phyloP scores from a whole-genome alignment of 1,140 invertebrate species.

The Drosophila paulistorum region DNA sequence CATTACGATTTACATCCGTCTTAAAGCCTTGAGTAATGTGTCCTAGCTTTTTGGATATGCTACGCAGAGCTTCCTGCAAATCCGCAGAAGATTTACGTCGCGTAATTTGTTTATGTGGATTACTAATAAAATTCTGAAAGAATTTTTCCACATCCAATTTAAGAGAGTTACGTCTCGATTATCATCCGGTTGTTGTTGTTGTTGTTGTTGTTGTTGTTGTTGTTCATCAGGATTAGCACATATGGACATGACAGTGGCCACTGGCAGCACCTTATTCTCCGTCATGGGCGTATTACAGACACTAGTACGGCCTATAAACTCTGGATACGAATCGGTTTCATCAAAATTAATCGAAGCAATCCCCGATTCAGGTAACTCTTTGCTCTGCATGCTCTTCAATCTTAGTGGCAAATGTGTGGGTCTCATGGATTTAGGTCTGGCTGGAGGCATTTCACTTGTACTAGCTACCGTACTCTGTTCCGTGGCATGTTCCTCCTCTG shows the following conservation, averaged over 20 bases:
- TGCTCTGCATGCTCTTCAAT: slow-evolving; percentile 84
- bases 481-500: slow-evolving; percentile 86
- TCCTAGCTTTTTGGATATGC: slow-evolving; percentile 84
- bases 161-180: slow-evolving; percentile 63
- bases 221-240: slow-evolving; percentile 84
- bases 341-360: slow-evolving; percentile 82
- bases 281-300: slow-evolving; percentile 90
- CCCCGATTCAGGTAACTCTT: slow-evolving; percentile 84
- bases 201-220: slow-evolving; percentile 29
- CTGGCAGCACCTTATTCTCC: slow-evolving; percentile 89
- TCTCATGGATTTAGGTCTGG: slow-evolving; percentile 73
- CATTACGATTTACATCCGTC: slow-evolving; percentile 73
- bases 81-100: slow-evolving; percentile 84
- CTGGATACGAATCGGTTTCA: slow-evolving; percentile 81
- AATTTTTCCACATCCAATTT: slow-evolving; percentile 79
- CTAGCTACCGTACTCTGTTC: slow-evolving; percentile 3
- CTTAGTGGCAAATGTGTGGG: slow-evolving; percentile 85
- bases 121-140: slow-evolving; percentile 76
- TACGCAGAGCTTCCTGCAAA: slow-evolving; percentile 84
- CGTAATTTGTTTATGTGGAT: slow-evolving; percentile 71
- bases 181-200: slow-evolving; percentile 42
- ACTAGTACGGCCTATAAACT: slow-evolving; percentile 87
- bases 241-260: slow-evolving; percentile 87
- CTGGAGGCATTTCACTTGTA: slow-evolving; percentile 39
- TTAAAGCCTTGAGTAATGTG: slow-evolving; percentile 61